Conservation (phyloP, 2,888 invertebrate genomes). For the Drosophila aldrichi region DNA sequence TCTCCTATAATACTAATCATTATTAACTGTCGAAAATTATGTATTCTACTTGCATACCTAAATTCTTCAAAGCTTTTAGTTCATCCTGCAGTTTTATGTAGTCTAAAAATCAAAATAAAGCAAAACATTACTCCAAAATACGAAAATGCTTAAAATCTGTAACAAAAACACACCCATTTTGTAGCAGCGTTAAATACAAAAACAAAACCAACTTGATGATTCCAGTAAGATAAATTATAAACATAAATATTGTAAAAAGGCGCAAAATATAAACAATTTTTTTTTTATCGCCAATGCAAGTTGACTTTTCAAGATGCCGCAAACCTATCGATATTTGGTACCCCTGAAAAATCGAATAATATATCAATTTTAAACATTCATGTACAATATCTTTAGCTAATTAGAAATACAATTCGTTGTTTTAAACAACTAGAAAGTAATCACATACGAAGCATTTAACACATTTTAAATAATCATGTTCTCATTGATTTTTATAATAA, state of each 20-base stretch:
- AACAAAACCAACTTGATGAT: not conserved
- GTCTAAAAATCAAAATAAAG: conserved; percentile 45
- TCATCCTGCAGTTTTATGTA: conserved; percentile 67
- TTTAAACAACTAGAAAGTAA: not conserved
- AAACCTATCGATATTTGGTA: conserved; percentile 5
- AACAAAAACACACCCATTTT: conserved; percentile 53
- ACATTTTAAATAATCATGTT: no score
- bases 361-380: not conserved
- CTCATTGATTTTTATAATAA: not conserved
- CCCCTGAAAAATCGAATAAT: not conserved
- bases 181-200: not conserved
- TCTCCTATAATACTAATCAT: conserved; percentile 54
- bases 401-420: not conserved
- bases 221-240: not conserved
- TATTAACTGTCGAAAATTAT: not conserved
- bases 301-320: not conserved
- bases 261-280: not conserved
- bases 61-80: conserved; percentile 55
- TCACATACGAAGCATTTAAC: not conserved
- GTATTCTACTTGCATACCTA: conserved; percentile 44
- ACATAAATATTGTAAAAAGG: not conserved
- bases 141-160: not conserved
- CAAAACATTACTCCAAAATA: not conserved
- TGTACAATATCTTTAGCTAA: not conserved
- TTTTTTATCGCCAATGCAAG: not conserved